Conservation (phyloP, 2,888 invertebrate genomes). For the Belgica antarctica region DNA sequence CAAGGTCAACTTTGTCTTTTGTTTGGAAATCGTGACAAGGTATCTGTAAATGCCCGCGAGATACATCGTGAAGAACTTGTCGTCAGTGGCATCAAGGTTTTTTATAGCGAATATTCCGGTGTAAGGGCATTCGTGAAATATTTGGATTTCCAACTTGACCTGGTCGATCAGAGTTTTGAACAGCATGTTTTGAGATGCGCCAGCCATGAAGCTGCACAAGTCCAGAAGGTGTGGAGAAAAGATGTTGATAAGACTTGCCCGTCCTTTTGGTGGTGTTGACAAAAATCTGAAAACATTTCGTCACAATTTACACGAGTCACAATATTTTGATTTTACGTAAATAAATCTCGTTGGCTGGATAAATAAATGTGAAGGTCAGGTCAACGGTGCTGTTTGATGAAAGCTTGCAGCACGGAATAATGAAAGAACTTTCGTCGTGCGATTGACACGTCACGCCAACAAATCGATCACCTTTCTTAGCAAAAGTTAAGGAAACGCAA, state of each 20-base stretch:
- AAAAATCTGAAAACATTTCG: background rate
- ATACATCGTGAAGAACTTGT: background rate
- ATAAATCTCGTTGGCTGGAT: no score
- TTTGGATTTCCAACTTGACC: background rate
- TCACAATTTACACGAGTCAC: no score
- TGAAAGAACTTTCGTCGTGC: no score
- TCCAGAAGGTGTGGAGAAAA: background rate
- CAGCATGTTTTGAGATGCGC: background rate
- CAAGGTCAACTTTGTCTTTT: background rate
- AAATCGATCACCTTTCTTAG: no score
- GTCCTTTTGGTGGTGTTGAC: background rate
- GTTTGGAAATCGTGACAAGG: background rate
- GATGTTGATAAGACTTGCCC: background rate
- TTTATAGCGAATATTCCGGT: background rate
- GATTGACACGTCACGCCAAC: no score
- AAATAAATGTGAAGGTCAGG: no score
- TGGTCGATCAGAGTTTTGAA: background rate
- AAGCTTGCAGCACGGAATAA: no score
- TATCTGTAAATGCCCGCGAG: background rate
- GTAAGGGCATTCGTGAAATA: background rate
- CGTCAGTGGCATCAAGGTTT: background rate
- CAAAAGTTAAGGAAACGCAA: no score
- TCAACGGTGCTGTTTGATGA: no score
- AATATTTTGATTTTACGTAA: no score
- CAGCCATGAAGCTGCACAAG: background rate